These are phyloP conservation scores for Brachystomella parvula DNA, from an alignment of 1,140 invertebrate genomes.

Conservation along the genomic window DNA sequence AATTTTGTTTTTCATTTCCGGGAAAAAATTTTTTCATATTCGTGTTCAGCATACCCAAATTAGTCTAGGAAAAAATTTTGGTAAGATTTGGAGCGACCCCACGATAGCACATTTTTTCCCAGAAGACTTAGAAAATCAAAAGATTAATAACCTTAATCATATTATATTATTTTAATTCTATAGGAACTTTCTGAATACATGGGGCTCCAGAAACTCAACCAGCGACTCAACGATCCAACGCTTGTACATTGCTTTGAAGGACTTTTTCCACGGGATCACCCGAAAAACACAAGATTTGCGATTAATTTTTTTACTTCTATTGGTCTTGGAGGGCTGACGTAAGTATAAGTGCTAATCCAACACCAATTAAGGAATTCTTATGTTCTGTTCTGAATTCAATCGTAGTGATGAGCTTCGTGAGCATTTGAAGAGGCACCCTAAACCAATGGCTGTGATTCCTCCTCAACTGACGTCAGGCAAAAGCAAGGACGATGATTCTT, in stretches of 20 bases:
- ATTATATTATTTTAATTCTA: slow-evolving; percentile 9
- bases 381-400: slow-evolving; percentile 33
- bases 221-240: slow-evolving; percentile 47
- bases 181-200: slow-evolving; percentile 94
- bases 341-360: slow-evolving; percentile 40
- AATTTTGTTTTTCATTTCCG: too few relatives aligned
- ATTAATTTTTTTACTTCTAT: slow-evolving; percentile 99
- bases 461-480: slow-evolving; percentile 34
- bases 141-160: not conserved
- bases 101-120: too few relatives aligned
- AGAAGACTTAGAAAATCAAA: too few relatives aligned
- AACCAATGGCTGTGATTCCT: slow-evolving; percentile 45
- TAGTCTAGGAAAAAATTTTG: not conserved
- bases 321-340: slow-evolving; percentile 90
- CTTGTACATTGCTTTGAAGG: slow-evolving; percentile 60
- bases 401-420: slow-evolving; percentile 79
- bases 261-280: slow-evolving; percentile 90
- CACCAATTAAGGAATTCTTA: not conserved
- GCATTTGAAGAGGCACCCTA: slow-evolving; percentile 76
- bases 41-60: too few relatives aligned
- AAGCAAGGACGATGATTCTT: slow-evolving; percentile 29
- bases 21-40: too few relatives aligned
- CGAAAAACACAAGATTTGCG: slow-evolving; percentile 92
- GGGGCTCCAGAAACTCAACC: slow-evolving; percentile 84
- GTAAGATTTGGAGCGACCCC: not conserved